Base-by-base conservation (phyloP, 23 tunicate species). In the Styela plicata region DNA sequence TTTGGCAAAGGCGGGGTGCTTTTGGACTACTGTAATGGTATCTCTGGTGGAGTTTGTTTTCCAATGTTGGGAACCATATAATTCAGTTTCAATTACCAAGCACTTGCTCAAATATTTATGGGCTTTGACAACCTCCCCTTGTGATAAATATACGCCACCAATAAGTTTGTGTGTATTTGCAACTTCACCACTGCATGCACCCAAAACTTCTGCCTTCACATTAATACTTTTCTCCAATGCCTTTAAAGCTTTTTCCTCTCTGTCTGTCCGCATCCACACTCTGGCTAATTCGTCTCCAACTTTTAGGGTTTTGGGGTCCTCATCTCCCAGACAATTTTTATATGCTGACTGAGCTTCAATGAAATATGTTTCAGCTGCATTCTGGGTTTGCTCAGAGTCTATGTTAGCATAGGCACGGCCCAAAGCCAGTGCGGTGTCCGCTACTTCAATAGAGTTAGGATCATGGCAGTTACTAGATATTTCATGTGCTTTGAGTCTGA, bases 251-350 rank as follows among this genome's bases (percentile, higher is more conserved):
- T 76, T 65, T 0, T 76, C 81, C 66, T 76, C 81, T 29, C 53
- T 76, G 0, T 44, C 81, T 33, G 52, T 53, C 37, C 66, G 52
- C 64, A 76, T 76, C 81, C 64, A 76, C n/a, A 76, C 30, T 2
- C 37, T 76, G 26, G 28, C 27, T n/a, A 76, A 29, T 17, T 23
- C 66, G 30, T 76, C 81, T 44, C 44, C 63, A 21, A 29, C 66
- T 17, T 53, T 53, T n/a, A 76, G 33, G 22, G 81, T 76, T 44
- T 76, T 76, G 18, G 52, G 32, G 24, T 76, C 29, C 19, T 76
- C 27, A n/a, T 44, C 44, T 19, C 65, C 81, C 17, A 25, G 37
- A 13, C 27, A 44, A 24, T 1, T 76, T 76, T 36, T 1, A 53
- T 76, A 76, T 44, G 66, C 24, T 0, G 16, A 7, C 24, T 36